Conservation (phyloP, 2,113 vertebrate species). For the Meriones unguiculatus region DNA sequence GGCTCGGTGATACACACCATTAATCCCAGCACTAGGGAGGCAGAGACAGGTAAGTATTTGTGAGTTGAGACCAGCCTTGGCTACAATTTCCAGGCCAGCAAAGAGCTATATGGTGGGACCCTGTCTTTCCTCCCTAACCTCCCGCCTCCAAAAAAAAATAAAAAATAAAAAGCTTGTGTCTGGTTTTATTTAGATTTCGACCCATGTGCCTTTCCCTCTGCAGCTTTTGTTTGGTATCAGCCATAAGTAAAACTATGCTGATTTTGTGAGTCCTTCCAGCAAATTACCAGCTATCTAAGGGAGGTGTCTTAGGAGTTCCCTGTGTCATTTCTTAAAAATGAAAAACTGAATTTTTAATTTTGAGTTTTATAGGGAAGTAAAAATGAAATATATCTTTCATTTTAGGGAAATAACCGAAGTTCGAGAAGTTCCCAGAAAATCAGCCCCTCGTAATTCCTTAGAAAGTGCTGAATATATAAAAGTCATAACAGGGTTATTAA, state of each 20-base stretch:
- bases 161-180: not conserved
- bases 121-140: too few species aligned
- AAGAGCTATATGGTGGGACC: not conserved
- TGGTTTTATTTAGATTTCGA: not conserved
- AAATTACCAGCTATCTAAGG: not conserved
- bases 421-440: slow-evolving; percentile 82
- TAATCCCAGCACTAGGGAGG: not conserved
- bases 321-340: slow-evolving; percentile 19
- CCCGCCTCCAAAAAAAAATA: not conserved
- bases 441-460: slow-evolving; percentile 87
- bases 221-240: slow-evolving; percentile 34
- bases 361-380: slow-evolving; percentile 47
- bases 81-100: not conserved
- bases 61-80: not conserved
- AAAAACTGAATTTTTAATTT: slow-evolving; percentile 45
- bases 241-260: not conserved
- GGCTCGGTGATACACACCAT: not conserved
- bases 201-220: not conserved
- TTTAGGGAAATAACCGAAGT: slow-evolving; percentile 87
- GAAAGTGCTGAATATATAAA: slow-evolving; percentile 92
- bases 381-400: slow-evolving; percentile 16
- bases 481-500: slow-evolving; percentile 88
- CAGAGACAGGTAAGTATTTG: not conserved
- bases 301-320: not conserved
- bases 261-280: not conserved